A percentile compares a stretch with the other conserved stretches of the same genome.
Evolutionary conservation across 2,888 invertebrate genomes (phyloP).

Genomic region (Brenthis hecate): DNA sequence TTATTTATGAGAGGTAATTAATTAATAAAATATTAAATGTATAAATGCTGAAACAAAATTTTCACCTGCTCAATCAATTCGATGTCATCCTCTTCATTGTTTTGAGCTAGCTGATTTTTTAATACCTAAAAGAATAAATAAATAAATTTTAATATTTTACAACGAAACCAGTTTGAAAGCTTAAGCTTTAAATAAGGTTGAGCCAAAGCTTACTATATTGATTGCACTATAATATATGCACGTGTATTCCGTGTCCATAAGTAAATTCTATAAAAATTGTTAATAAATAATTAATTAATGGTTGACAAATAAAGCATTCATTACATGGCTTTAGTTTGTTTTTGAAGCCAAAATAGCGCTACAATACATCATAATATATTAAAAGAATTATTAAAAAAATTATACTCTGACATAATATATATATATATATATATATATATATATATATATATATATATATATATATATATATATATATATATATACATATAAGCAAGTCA

Average conservation of each 20-base stretch:
- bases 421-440: too few relatives aligned
- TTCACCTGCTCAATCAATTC: conserved; percentile 67
- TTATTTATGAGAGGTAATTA: too few relatives aligned
- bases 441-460: too few relatives aligned
- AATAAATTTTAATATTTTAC: not conserved
- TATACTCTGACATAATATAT: not conserved
- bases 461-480: too few relatives aligned
- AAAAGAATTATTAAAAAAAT: not conserved
- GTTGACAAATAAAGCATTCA: not conserved
- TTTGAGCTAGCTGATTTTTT: conserved; percentile 70
- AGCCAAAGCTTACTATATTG: conserved; percentile 10
- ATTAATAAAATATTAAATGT: not conserved
- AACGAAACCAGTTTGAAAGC: not conserved
- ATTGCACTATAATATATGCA: not conserved
- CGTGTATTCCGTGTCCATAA: conserved; percentile 5
- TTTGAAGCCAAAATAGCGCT: conserved; percentile 10
- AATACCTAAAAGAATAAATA: conserved; percentile 57
- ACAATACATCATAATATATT: not conserved
- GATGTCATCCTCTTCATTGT: conserved; percentile 69
- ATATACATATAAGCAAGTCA: not conserved
- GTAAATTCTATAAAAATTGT: conserved; percentile 3
- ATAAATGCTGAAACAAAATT: not conserved
- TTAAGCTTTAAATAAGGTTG: conserved; percentile 10
- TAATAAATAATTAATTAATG: not conserved
- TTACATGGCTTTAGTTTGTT: not conserved